These are phyloP conservation scores for Bellardia pandia DNA, from an alignment of 2,888 invertebrate genomes.

Conservation along the genomic window DNA sequence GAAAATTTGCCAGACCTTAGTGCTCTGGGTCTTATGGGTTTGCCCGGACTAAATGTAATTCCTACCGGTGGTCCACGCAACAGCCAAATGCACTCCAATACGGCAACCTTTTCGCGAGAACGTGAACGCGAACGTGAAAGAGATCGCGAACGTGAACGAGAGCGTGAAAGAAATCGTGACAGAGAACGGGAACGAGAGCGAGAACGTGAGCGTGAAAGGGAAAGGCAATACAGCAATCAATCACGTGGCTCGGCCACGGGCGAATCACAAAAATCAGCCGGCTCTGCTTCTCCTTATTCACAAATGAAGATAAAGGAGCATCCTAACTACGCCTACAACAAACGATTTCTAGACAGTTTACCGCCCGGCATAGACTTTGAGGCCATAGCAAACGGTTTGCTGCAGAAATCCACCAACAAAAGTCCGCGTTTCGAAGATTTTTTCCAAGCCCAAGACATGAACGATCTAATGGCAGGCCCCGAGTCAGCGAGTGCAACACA, in stretches of 20 bases:
- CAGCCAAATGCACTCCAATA: slow-evolving; percentile 78
- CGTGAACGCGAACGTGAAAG: slow-evolving; percentile 77
- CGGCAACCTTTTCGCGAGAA: slow-evolving; percentile 75
- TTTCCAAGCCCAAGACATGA: slow-evolving; percentile 82
- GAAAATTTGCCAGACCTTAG: slow-evolving; percentile 82
- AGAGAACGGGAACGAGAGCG: slow-evolving; percentile 75
- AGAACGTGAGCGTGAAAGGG: slow-evolving; percentile 77
- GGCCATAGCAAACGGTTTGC: slow-evolving; percentile 82
- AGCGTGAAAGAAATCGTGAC: slow-evolving; percentile 76
- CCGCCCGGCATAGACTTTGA: slow-evolving; percentile 83
- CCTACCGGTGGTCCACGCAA: slow-evolving; percentile 76
- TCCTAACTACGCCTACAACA: slow-evolving; percentile 81
- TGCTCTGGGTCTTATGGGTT: slow-evolving; percentile 81
- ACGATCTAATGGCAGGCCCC: slow-evolving; percentile 79
- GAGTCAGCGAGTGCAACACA: slow-evolving; percentile 75
- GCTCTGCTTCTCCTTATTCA: slow-evolving; percentile 79
- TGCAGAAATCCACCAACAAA: slow-evolving; percentile 82
- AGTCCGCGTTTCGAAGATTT: slow-evolving; percentile 83
- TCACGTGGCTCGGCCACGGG: slow-evolving; percentile 77
- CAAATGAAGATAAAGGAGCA: slow-evolving; percentile 80
- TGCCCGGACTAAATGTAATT: slow-evolving; percentile 82
- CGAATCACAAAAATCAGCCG: slow-evolving; percentile 54
- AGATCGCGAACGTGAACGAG: slow-evolving; percentile 76
- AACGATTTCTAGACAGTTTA: slow-evolving; percentile 82
- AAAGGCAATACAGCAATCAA: slow-evolving; percentile 81